Conservation (phyloP, 2,888 invertebrate genomes). For the Tenthredo scrophulariae region DNA sequence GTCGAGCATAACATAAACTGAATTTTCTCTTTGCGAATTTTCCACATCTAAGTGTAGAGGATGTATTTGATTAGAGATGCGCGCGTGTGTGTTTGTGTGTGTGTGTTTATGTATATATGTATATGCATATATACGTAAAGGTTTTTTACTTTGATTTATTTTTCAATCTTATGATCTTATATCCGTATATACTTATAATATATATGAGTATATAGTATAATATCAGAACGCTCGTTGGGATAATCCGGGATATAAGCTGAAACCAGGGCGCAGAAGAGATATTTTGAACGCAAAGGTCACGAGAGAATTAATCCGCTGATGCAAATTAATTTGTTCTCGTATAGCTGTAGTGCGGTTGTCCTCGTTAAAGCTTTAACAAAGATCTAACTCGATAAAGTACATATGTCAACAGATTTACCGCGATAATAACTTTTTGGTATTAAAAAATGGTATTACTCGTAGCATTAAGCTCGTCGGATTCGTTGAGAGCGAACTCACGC, state of each 20-base stretch:
- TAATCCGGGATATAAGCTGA: conserved; percentile 22
- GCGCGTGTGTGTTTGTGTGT: neutral
- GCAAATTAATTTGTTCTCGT: conserved; percentile 46
- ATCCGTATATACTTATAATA: neutral
- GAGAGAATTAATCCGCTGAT: conserved; percentile 40
- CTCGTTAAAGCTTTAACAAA: conserved; percentile 43
- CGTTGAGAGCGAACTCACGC: neutral
- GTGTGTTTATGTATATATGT: neutral
- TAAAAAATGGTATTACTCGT: conserved; percentile 18
- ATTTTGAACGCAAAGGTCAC: conserved; percentile 37
- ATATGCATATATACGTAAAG: neutral
- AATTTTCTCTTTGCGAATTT: conserved; percentile 7
- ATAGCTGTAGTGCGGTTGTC: conserved; percentile 33
- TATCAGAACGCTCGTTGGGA: neutral
- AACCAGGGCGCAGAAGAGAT: neutral
- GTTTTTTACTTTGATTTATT: neutral
- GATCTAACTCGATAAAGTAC: conserved; percentile 41
- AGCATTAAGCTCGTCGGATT: conserved; percentile 9
- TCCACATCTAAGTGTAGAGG: neutral
- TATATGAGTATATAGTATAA: neutral
- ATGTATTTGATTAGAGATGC: neutral
- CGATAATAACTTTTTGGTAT: conserved; percentile 17
- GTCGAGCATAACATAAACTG: conserved; percentile 24
- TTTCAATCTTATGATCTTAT: neutral
- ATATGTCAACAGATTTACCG: conserved; percentile 36